Conservation (phyloP, 2,113 vertebrate species). For the Pygathrix nemaeus region DNA sequence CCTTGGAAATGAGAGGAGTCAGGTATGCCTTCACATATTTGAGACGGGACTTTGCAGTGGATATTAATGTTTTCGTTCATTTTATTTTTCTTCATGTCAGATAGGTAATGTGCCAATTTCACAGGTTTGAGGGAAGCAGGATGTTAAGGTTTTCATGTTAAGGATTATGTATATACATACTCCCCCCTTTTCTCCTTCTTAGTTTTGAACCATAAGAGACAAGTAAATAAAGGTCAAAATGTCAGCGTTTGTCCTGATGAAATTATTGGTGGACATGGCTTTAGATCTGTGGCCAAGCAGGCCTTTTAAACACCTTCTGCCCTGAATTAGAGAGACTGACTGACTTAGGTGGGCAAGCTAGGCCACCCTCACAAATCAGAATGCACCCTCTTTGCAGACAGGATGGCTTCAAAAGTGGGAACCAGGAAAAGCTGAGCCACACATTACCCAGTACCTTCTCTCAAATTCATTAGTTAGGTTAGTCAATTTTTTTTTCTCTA, state of each 20-base stretch:
- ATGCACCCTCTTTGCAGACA: neutral
- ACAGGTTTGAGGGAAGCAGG: neutral
- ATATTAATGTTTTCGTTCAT: neutral
- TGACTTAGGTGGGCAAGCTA: neutral
- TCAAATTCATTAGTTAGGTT: neutral
- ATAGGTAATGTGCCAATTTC: neutral
- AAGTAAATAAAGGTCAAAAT: neutral
- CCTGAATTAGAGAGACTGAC: neutral
- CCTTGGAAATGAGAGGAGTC: neutral
- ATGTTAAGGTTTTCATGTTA: neutral
- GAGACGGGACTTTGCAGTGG: neutral
- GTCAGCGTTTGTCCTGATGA: neutral
- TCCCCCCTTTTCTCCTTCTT: neutral
- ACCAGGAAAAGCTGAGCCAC: neutral
- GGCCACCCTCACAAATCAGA: neutral
- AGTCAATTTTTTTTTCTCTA: neutral
- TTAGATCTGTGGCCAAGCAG: neutral
- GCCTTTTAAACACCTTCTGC: neutral
- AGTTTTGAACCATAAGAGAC: slow-evolving; percentile 8
- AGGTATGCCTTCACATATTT: neutral
- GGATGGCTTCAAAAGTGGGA: neutral
- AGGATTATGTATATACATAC: neutral
- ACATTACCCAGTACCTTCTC: neutral
- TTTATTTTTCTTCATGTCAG: neutral
- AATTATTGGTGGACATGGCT: neutral